Evolutionary conservation across 2,113 vertebrate genomes (phyloP), one percentile per base, ranked within the genome.

Genomic region (Catagonus wagneri): DNA sequence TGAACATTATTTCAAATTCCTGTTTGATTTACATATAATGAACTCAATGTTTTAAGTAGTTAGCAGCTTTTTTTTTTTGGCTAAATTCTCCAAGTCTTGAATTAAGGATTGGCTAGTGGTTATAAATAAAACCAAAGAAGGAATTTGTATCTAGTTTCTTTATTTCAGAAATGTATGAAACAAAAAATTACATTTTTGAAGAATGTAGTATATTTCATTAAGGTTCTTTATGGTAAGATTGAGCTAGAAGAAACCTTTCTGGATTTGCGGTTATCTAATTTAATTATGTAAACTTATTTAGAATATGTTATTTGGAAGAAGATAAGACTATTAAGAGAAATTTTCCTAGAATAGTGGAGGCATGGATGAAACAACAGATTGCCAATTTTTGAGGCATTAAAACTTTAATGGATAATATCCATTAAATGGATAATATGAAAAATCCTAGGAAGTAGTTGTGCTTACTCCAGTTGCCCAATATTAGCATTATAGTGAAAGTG

Each of bases 51-150:
- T 68, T 32, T 0, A 29, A 94, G 75, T 90, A 17, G 56, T 83
- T 61, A 88, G 32, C 34, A 68, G 7, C 72, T 83, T 22, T 36
- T 80, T 56, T 63, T 25, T 3, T 23, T 69, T 54, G 83, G 27
- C 91, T 76, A 91, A 63, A 88, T 94, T 63, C 61, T 52, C 10
- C 76, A 29, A 75, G 12, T 87, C 27, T 61, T 74, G 60, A 96
- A 69, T 83, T 74, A 89, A 84, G 19, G 27, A 60, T 39, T 65
- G 6, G 6, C 25, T 79, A 52, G 36, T 72, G 4, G 34, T 79
- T 39, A 68, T 44, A 66, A 69, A 88, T 17, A 58, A 8, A 80
- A 58, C 27, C 12, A 79, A 79, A 32, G 25, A 92, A 60, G 20
- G 1, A 61, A 52, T 3, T 11, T 66, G 4, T 92, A 84, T 89